Conservation (phyloP, 2,797 vertebrate genomes). For the Thamnophis elegans region DNA sequence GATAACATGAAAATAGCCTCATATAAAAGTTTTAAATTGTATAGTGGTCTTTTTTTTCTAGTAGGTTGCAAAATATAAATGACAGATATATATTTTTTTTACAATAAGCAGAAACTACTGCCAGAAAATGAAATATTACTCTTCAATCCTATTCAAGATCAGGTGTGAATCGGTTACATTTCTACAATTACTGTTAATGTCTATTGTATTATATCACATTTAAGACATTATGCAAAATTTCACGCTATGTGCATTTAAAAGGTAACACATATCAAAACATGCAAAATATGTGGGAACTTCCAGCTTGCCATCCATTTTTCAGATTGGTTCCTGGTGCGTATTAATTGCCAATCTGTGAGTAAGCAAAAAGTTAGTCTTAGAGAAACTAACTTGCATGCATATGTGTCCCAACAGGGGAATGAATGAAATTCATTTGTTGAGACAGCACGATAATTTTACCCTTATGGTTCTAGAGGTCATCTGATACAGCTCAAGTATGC, state of each 20-base stretch:
- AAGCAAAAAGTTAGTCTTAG: slow-evolving; percentile 9
- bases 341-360: not conserved
- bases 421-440: not conserved
- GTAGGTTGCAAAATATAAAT: not conserved
- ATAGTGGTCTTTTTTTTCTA: not conserved
- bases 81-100: no score
- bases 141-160: not conserved
- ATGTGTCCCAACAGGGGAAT: not conserved
- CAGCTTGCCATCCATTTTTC: not conserved
- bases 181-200: not conserved
- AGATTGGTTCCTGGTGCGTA: not conserved
- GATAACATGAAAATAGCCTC: not conserved
- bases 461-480: not conserved
- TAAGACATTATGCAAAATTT: not conserved
- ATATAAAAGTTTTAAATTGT: not conserved
- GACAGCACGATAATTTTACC: slow-evolving; percentile 10
- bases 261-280: slow-evolving; percentile 2
- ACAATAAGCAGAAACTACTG: not conserved
- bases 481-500: not conserved
- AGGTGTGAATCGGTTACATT: not conserved
- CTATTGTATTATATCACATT: not conserved
- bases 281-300: slow-evolving; percentile 6
- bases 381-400: slow-evolving; percentile 28
- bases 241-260: not conserved
- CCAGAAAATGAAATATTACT: not conserved